Conservation (phyloP, 2,888 invertebrate genomes). For the Cantharis rustica region DNA sequence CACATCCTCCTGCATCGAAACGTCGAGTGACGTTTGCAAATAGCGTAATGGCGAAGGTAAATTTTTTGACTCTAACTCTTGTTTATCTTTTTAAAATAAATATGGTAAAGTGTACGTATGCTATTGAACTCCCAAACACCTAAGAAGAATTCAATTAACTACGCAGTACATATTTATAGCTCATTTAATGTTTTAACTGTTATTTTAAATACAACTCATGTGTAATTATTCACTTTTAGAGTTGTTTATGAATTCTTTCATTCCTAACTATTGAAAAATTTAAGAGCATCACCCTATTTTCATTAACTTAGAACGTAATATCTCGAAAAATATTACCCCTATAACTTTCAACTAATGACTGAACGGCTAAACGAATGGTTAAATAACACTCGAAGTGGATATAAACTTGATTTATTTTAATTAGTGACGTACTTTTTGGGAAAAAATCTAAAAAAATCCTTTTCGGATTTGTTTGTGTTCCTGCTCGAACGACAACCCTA, state of each 20-base stretch:
- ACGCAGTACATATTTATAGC: background rate
- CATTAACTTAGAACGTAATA: background rate
- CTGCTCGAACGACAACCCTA: background rate
- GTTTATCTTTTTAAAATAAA: too few relatives aligned
- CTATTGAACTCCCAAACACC: background rate
- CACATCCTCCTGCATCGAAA: constrained; percentile 60
- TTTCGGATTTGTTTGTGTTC: background rate
- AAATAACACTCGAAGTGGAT: background rate
- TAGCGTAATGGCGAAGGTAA: constrained; percentile 48
- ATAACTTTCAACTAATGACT: background rate
- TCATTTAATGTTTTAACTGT: background rate
- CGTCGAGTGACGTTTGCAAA: constrained; percentile 52
- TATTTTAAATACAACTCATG: background rate
- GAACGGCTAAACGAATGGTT: background rate
- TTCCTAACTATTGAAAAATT: background rate
- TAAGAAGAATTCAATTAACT: background rate
- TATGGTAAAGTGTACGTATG: background rate
- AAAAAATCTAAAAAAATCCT: background rate
- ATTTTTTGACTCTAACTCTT: too few relatives aligned
- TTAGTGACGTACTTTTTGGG: background rate
- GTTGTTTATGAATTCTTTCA: background rate
- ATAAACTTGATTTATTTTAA: background rate
- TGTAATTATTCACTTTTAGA: background rate
- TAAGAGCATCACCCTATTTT: background rate
- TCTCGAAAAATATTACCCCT: background rate